Conservation (phyloP, 2,888 invertebrate species). For the Ypsolopha sequella region DNA sequence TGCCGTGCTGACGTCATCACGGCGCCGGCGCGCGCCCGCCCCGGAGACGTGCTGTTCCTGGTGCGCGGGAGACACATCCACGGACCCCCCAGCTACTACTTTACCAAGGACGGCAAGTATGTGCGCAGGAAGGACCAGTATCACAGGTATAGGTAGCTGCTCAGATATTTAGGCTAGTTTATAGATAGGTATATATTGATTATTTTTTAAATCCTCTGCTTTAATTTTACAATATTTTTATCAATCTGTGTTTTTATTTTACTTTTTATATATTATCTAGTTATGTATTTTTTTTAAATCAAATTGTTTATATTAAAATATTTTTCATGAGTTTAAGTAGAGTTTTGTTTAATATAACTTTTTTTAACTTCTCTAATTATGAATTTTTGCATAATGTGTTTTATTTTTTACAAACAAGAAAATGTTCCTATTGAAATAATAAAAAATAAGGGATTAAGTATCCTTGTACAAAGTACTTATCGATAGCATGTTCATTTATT, state of each 20-base stretch:
- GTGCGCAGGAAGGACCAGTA: slow-evolving; percentile 60
- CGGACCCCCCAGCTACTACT: slow-evolving; percentile 57
- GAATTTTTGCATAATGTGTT: not conserved
- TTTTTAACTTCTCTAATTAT: not conserved
- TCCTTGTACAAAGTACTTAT: too few relatives aligned
- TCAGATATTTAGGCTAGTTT: not conserved
- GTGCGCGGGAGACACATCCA: slow-evolving; percentile 60
- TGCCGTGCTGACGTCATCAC: slow-evolving; percentile 63
- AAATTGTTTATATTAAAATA: not conserved
- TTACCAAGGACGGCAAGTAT: slow-evolving; percentile 61
- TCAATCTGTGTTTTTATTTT: not conserved
- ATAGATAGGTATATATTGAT: not conserved
- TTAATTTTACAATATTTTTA: not conserved
- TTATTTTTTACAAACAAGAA: not conserved
- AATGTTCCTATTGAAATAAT: not conserved
- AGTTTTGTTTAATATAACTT: not conserved
- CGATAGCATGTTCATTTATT: too few relatives aligned
- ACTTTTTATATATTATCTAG: not conserved
- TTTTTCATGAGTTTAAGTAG: not conserved
- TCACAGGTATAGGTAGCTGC: slow-evolving; percentile 54
- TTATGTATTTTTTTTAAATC: not conserved
- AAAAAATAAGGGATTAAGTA: too few relatives aligned
- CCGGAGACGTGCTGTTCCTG: slow-evolving; percentile 55
- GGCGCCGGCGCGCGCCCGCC: slow-evolving; percentile 36
- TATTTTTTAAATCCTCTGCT: not conserved